Evolutionary conservation across 1,140 invertebrate genomes (phyloP).

Genomic region (Seison nebaliae): DNA sequence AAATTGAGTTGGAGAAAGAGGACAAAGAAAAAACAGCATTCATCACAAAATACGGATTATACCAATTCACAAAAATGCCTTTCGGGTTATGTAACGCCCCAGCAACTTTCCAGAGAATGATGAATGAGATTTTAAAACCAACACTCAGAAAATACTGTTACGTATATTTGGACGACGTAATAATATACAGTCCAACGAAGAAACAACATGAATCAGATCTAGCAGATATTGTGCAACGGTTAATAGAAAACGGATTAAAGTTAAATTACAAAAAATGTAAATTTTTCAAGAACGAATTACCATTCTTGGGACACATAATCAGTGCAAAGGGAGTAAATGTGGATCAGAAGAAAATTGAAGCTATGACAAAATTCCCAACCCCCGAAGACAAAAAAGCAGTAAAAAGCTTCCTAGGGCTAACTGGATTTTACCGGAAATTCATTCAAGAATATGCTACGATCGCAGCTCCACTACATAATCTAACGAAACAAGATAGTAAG

Average conservation of each 20-base stretch:
- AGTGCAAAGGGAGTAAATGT: neutral
- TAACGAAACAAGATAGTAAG: slow-evolving; percentile 23
- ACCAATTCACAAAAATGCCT: slow-evolving; percentile 12
- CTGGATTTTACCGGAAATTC: slow-evolving; percentile 24
- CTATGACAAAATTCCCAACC: neutral
- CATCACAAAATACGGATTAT: slow-evolving; percentile 13
- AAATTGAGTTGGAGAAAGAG: slow-evolving; percentile 9
- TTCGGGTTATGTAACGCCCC: slow-evolving; percentile 14
- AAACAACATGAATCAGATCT: slow-evolving; percentile 3
- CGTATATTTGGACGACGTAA: slow-evolving; percentile 11
- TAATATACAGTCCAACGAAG: neutral
- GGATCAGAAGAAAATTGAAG: slow-evolving; percentile 3
- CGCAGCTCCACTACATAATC: slow-evolving; percentile 20
- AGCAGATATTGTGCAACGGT: slow-evolving; percentile 12
- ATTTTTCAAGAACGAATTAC: slow-evolving; percentile 16
- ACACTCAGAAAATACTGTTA: too few species aligned
- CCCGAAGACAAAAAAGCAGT: neutral
- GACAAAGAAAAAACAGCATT: slow-evolving; percentile 15
- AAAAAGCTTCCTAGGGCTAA: slow-evolving; percentile 21
- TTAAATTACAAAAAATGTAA: slow-evolving; percentile 24
- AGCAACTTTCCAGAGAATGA: neutral
- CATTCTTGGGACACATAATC: slow-evolving; percentile 3
- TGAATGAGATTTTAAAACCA: neutral
- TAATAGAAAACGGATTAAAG: slow-evolving; percentile 22
- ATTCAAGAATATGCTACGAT: slow-evolving; percentile 21